Conservation (phyloP, 1,140 invertebrate species). For the Arctopsyche grandis region DNA sequence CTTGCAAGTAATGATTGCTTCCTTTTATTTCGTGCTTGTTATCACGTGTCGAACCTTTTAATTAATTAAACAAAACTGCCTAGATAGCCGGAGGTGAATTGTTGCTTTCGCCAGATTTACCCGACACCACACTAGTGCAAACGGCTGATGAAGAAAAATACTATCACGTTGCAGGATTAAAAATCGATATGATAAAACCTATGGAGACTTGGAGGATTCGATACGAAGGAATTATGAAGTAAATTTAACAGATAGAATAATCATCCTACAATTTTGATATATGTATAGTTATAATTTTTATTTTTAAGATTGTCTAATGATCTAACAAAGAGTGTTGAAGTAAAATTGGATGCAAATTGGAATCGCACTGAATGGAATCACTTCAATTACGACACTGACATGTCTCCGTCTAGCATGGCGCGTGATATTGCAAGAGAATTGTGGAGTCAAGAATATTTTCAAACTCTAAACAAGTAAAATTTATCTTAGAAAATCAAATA, state of each 20-base stretch:
- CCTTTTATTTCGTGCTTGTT: not conserved
- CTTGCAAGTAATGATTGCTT: conserved; percentile 61
- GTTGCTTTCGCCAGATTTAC: conserved; percentile 69
- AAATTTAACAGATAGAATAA: conserved; percentile 47
- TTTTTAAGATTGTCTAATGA: conserved; percentile 56
- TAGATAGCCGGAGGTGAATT: conserved; percentile 67
- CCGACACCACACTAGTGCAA: conserved; percentile 71
- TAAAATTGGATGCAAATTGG: conserved; percentile 66
- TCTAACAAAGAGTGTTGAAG: conserved; percentile 58
- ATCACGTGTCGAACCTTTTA: not conserved
- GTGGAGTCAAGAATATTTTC: conserved; percentile 75
- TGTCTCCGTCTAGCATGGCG: conserved; percentile 69
- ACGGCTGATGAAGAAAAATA: conserved; percentile 62
- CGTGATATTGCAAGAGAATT: conserved; percentile 72
- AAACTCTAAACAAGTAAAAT: conserved; percentile 69
- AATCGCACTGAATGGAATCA: conserved; percentile 60
- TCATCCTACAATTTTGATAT: not conserved
- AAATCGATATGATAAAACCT: conserved; percentile 67
- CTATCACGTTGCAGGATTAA: conserved; percentile 71
- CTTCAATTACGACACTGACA: conserved; percentile 76
- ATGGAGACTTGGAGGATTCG: conserved; percentile 74
- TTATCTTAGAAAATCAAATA: conserved; percentile 17
- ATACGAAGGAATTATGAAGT: conserved; percentile 74
- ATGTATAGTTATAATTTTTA: not conserved
- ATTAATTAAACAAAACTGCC: not conserved